phyloP scores from a whole-genome alignment of 2,113 vertebrate genomes.

The Mesoclemmys tuberculata region DNA sequence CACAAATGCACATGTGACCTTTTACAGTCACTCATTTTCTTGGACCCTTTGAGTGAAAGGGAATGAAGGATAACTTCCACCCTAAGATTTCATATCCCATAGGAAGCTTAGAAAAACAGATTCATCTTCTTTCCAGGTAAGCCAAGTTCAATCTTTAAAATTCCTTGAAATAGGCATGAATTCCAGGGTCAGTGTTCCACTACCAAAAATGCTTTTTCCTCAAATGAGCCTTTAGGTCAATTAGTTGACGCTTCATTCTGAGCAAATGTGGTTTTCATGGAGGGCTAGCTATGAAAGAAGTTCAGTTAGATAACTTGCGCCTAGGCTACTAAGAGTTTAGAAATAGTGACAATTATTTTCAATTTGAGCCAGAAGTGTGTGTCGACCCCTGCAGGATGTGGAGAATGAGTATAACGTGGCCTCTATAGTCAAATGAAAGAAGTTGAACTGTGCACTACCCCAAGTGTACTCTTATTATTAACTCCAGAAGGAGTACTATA shows the following conservation, averaged over 20 bases:
- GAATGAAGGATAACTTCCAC: no score
- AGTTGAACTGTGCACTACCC: not conserved
- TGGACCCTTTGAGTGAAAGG: no score
- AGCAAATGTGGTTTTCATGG: not conserved
- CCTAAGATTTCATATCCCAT: no score
- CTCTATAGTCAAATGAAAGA: not conserved
- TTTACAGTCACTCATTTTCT: no score
- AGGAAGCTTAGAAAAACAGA: not conserved
- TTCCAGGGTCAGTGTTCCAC: not conserved
- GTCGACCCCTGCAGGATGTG: not conserved
- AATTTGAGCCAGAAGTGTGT: not conserved
- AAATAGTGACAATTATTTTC: not conserved
- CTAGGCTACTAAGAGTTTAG: not conserved
- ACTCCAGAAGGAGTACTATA: not conserved
- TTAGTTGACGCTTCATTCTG: not conserved
- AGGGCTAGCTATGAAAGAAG: not conserved
- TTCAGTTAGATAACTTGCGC: not conserved
- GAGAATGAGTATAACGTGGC: not conserved
- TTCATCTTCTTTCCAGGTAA: not conserved
- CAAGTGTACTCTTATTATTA: not conserved
- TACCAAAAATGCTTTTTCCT: not conserved
- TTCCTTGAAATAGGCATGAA: not conserved
- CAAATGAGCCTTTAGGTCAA: not conserved
- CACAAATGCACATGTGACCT: no score
- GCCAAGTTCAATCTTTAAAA: not conserved